Base-by-base conservation (phyloP, 2,113 vertebrate species). In the Euleptes europaea region DNA sequence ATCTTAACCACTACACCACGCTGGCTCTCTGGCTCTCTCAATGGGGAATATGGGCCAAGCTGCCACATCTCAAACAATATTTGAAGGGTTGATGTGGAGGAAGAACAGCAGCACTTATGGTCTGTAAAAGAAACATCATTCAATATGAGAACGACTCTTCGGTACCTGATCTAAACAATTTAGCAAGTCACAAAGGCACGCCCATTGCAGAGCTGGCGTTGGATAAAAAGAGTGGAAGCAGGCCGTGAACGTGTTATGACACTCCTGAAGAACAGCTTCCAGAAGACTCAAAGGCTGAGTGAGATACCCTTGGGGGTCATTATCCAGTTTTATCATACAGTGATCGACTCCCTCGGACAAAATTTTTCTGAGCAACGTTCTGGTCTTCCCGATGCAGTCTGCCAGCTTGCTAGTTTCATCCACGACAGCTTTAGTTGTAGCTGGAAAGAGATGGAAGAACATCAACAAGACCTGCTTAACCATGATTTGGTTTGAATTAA, bases 191-290 rank as follows among this genome's bases (percentile, higher is more conserved):
- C 98, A 99, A 65, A 99, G 97, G 88, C 98, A 99, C 5, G 99
- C 98, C 99, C 99, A 99, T 91, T 99, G 99, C 60, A 99, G 96
- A 54, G 98, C 97, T 0, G 99, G 99, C 1, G 99, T 99, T 38
- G 99, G 99, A 90, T 99, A 99, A 95, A 99, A 99, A 1, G 98
- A 98, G 90, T 99, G 98, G 93, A 99, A 99, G 92, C 99, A 99
- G 91, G 98, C 98, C 15, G 99, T 99, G 91, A 99, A 99, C 1
- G 98, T 99, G 95, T 98, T 99, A 93, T 99, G 98, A 85, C 98
- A 99, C 84, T 99, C 99, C 90, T 99, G 98, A 89, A 99, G 97
- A 78, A 99, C 99, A 12, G 99, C 98, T 93, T 99, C 99, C 42
- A 99, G 94, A 79, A 99, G 97, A 42, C 97, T 98, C 71, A 99